Percentiles rank a stretch among this genome's conserved stretches.
Conservation (phyloP, 2,888 invertebrate genomes). For the Oscheius sp. region DNA sequence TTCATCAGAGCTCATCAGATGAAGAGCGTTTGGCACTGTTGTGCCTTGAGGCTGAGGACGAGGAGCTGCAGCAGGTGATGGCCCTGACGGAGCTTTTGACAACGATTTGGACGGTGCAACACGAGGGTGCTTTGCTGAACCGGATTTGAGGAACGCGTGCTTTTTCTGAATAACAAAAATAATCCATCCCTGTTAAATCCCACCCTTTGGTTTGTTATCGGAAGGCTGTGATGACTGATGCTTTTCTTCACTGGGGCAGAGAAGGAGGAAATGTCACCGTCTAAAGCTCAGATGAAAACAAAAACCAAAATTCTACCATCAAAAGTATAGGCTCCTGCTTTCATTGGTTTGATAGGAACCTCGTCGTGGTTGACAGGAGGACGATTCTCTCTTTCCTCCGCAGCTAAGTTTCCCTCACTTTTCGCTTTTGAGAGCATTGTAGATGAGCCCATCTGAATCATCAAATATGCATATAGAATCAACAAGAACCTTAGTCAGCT, state of each 20-base stretch:
- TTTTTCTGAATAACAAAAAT: slow-evolving; percentile 26
- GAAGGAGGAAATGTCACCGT: slow-evolving; percentile 17
- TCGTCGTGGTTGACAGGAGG: slow-evolving; percentile 39
- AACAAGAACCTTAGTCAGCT: slow-evolving; percentile 13
- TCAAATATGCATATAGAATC: neutral
- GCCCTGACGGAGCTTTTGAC: neutral
- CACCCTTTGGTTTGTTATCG: slow-evolving; percentile 41
- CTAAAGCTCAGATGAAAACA: neutral
- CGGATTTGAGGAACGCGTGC: slow-evolving; percentile 34
- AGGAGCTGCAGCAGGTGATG: slow-evolving; percentile 6
- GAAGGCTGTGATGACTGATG: slow-evolving; percentile 56
- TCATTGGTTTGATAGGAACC: slow-evolving; percentile 37
- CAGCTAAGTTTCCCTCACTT: slow-evolving; percentile 24
- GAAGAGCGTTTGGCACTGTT: slow-evolving; percentile 42
- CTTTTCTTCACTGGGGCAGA: slow-evolving; percentile 46
- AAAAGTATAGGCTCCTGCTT: slow-evolving; percentile 34
- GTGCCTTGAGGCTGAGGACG: slow-evolving; percentile 23
- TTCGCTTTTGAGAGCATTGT: slow-evolving; percentile 27
- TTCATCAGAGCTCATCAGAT: slow-evolving; percentile 56
- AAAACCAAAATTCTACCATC: neutral
- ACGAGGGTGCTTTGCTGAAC: slow-evolving; percentile 28
- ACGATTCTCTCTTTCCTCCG: slow-evolving; percentile 33
- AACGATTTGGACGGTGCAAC: slow-evolving; percentile 16
- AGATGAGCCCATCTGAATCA: slow-evolving; percentile 19
- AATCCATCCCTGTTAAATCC: neutral